A percentile compares a stretch with the other conserved stretches of the same genome.
Conservation (phyloP, 2,797 vertebrate genomes). For the Luscinia luscinia region DNA sequence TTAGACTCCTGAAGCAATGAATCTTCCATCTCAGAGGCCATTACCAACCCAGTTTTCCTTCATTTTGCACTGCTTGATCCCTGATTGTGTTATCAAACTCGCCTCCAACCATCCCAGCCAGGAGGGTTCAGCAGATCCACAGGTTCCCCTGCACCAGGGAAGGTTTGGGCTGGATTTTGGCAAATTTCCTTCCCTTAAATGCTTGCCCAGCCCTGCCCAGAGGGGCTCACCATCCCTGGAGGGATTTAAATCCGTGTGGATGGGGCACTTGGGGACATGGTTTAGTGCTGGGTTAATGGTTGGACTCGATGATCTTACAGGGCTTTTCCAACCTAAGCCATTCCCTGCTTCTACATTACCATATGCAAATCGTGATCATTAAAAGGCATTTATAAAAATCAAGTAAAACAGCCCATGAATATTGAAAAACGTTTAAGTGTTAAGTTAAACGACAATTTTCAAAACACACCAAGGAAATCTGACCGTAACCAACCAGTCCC, state of each 20-base stretch:
- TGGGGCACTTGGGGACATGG: background rate
- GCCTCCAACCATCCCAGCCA: background rate
- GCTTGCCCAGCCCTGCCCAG: background rate
- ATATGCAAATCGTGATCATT: conserved; percentile 68
- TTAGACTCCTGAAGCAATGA: conserved; percentile 34
- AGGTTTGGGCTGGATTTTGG: background rate
- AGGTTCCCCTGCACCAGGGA: background rate
- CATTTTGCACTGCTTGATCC: background rate
- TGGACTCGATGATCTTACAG: background rate
- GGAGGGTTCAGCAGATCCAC: background rate
- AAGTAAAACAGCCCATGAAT: conserved; percentile 68
- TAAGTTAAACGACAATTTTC: conserved; percentile 62
- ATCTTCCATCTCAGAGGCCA: background rate
- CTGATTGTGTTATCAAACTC: background rate
- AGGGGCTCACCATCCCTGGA: background rate
- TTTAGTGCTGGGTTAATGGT: background rate
- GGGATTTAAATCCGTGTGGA: background rate
- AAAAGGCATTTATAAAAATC: conserved; percentile 72
- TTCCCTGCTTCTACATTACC: conserved; percentile 24
- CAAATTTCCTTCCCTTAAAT: background rate
- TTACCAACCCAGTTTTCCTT: conserved; percentile 16
- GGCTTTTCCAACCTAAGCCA: background rate
- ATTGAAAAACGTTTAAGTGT: conserved; percentile 65
- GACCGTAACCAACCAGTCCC: conserved; percentile 56
- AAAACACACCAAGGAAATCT: conserved; percentile 58